Base-by-base conservation (phyloP, 2,797 vertebrate genomes). In the Heliangelus exortis region DNA sequence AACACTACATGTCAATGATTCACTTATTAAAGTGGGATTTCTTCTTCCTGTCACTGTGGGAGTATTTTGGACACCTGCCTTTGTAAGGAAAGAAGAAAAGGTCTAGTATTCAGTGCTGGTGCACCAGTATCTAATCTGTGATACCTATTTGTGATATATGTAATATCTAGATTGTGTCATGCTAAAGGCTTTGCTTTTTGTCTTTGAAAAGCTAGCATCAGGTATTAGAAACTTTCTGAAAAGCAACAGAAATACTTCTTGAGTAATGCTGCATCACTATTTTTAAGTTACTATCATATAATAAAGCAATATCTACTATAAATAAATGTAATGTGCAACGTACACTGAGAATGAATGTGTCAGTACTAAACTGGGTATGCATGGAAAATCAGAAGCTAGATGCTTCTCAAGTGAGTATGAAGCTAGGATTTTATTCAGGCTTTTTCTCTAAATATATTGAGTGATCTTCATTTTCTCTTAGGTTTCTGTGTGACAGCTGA, bases 1-100 rank as follows among this genome's bases (percentile, higher is more conserved):
- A 12, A n/a, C 1, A 0, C 22, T 41, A 17, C 10, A 25, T 39
- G 7, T 36, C 67, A 62, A 1, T 15, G 7, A 45, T 71, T 47
- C 34, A 59, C 1, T 39, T 2, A 21, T 72, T 41, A 28, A 55
- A 82, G 7, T 15, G 31, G 65, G 33, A 65, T 58, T 65, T 54
- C 20, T 73, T 78, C 39, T 76, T 66, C 20, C 7, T 34, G 4
- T 73, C 22, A 3, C 12, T 39, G 4, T 58, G 59, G 39, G 71
- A 71, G 3, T 39, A 9, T 10, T 1, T 4, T 28, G 39, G 15
- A 34, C 17, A 1, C 21, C 43, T 23, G 7, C 18, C 15, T n/a
- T 91, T 63, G 53, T 41, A 53, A 63, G 31, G 50, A 47, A 54
- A 63, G 31, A 67, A 45, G 54, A 62, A 33, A 54, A 18, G 3